phyloP scores from a whole-genome alignment of 2,113 vertebrate species.

The Nesogale talazaci region DNA sequence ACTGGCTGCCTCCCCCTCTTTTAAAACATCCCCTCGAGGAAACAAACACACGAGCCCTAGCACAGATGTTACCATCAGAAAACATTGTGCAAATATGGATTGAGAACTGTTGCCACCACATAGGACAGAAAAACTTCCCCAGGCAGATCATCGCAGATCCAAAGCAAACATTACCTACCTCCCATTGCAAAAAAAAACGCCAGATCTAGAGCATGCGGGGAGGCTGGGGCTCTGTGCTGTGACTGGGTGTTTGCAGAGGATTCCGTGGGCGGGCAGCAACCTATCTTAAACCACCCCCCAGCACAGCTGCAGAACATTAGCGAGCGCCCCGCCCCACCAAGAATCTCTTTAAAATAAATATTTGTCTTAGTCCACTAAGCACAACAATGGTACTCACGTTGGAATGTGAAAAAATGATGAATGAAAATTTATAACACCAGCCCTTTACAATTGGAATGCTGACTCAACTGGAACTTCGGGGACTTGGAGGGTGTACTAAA shows the following conservation, averaged over 20 bases:
- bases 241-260: slow-evolving; percentile 54
- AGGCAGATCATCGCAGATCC: slow-evolving; percentile 56
- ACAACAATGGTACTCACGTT: slow-evolving; percentile 56
- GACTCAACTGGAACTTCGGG: slow-evolving; percentile 33
- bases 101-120: slow-evolving; percentile 42
- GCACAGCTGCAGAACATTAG: slow-evolving; percentile 69
- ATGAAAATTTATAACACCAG: slow-evolving; percentile 63
- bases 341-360: slow-evolving; percentile 77
- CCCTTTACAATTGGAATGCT: slow-evolving; percentile 58
- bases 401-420: slow-evolving; percentile 69
- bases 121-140: slow-evolving; percentile 25
- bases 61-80: slow-evolving; percentile 55
- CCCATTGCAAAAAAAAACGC: slow-evolving; percentile 53
- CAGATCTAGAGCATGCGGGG: slow-evolving; percentile 27
- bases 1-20: background rate
- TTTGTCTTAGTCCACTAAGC: slow-evolving; percentile 65
- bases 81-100: slow-evolving; percentile 37
- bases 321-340: slow-evolving; percentile 27
- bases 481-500: slow-evolving; percentile 52
- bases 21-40: slow-evolving; percentile 51
- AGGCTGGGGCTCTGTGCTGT: background rate
- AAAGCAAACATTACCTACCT: slow-evolving; percentile 57
- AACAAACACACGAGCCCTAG: slow-evolving; percentile 32
- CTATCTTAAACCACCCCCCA: background rate
- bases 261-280: background rate